Conservation (phyloP, 2,888 invertebrate species). For the Macrophya annulata region DNA sequence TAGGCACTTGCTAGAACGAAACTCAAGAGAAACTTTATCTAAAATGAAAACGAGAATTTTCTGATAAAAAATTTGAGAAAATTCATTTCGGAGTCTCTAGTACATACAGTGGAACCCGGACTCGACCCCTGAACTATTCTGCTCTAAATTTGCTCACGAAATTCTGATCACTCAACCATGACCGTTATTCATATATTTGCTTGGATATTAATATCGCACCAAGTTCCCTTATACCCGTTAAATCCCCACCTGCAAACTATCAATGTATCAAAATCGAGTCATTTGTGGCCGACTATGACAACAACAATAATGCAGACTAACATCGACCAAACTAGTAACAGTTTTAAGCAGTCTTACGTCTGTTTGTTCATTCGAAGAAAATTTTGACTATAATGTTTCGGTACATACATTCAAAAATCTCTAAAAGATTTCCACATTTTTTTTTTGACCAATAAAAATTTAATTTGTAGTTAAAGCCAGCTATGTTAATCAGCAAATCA, state of each 20-base stretch:
- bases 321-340: slow-evolving; percentile 32
- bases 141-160: slow-evolving; percentile 3
- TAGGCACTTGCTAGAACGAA: not conserved
- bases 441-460: not conserved
- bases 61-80: not conserved
- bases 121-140: not conserved
- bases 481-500: not conserved
- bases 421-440: not conserved
- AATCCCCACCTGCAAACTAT: slow-evolving; percentile 19
- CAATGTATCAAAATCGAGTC: slow-evolving; percentile 49
- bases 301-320: slow-evolving; percentile 46
- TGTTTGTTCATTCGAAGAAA: not conserved
- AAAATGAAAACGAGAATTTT: not conserved
- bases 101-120: not conserved
- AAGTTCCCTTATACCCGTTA: slow-evolving; percentile 28
- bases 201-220: slow-evolving; percentile 46
- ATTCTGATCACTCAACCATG: slow-evolving; percentile 24
- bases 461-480: not conserved
- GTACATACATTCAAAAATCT: not conserved
- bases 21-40: not conserved
- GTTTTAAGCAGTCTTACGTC: slow-evolving; percentile 3
- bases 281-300: slow-evolving; percentile 47
- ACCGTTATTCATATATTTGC: slow-evolving; percentile 37
- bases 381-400: not conserved
- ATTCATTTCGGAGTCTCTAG: not conserved